Evolutionary conservation across 2,113 vertebrate species (phyloP).

Genomic region (Mesitornis unicolor): DNA sequence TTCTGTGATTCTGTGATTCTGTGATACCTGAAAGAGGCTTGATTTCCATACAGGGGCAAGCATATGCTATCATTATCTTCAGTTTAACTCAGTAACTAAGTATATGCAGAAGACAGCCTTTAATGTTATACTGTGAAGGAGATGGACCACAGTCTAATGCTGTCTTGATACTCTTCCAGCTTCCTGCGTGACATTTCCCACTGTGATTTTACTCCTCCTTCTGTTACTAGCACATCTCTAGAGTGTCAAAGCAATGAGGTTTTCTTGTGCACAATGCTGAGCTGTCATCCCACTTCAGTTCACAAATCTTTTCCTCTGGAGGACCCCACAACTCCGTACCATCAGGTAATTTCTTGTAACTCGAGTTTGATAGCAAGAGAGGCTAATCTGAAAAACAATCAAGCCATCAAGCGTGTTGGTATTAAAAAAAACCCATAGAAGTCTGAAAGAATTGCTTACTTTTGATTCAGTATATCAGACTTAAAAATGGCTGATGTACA

Average conservation of each 20-base stretch:
- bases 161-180: not conserved
- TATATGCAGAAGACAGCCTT: not conserved
- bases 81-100: not conserved
- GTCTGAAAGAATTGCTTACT: not conserved
- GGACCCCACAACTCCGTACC: not conserved
- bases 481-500: not conserved
- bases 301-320: not conserved
- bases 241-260: not conserved
- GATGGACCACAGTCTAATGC: not conserved
- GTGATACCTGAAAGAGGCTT: not conserved
- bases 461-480: not conserved
- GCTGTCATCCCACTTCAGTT: not conserved
- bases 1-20: too few relatives aligned
- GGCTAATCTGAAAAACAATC: not conserved
- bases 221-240: not conserved
- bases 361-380: not conserved
- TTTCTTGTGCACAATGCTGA: not conserved
- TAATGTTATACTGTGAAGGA: not conserved
- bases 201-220: not conserved
- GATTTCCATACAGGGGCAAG: not conserved
- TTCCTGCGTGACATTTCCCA: not conserved
- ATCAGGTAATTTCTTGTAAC: not conserved
- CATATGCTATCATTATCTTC: not conserved
- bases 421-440: accelerated
- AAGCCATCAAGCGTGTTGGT: not conserved